Evolutionary conservation across 2,797 vertebrate species (phyloP).

Genomic region (Nothura maculosa): DNA sequence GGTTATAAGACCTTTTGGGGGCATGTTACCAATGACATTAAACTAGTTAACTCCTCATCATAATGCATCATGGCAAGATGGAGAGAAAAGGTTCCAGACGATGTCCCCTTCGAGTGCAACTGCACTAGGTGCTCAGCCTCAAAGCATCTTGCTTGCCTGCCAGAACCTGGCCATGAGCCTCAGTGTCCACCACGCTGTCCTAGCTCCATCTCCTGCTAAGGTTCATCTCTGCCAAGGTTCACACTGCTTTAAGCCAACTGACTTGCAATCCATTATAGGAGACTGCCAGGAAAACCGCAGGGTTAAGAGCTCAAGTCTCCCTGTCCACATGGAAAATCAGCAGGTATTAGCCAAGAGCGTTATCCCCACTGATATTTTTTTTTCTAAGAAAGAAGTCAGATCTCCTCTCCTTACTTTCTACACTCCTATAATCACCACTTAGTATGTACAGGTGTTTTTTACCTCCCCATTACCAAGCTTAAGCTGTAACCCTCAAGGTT

Average conservation of each 20-base stretch:
- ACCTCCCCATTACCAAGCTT: not conserved
- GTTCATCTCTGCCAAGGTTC: not conserved
- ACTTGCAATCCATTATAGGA: not conserved
- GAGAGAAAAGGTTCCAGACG: not conserved
- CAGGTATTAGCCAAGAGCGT: not conserved
- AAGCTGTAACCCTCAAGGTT: not conserved
- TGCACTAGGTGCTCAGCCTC: not conserved
- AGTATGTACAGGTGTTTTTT: not conserved
- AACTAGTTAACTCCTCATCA: not conserved
- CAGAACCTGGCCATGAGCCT: not conserved
- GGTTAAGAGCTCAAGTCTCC: not conserved
- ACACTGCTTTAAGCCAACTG: not conserved
- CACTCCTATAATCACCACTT: not conserved
- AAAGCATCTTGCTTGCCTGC: not conserved
- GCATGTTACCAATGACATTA: not conserved
- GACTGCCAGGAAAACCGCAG: not conserved
- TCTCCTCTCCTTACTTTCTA: not conserved
- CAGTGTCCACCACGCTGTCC: not conserved
- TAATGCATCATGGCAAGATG: not conserved
- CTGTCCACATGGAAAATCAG: not conserved
- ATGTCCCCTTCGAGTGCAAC: not conserved
- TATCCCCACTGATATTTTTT: not conserved
- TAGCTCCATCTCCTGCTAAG: not conserved
- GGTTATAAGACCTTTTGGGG: not conserved
- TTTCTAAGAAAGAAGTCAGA: not conserved